Conservation (phyloP, 2,888 invertebrate genomes). For the Yponomeuta evonymella region DNA sequence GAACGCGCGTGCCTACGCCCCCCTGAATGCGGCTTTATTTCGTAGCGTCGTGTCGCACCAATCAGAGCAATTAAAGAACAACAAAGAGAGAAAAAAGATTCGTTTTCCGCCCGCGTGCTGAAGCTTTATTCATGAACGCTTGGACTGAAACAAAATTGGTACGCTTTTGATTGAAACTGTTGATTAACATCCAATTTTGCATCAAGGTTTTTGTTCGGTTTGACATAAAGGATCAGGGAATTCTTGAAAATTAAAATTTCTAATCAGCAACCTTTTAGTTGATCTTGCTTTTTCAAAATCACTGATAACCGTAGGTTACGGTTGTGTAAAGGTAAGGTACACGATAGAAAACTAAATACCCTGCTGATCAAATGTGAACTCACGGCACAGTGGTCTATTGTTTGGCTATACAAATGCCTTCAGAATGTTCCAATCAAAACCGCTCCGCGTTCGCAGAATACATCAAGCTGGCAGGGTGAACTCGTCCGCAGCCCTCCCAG, state of each 20-base stretch:
- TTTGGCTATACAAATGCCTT: too few relatives aligned
- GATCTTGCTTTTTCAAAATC: too few relatives aligned
- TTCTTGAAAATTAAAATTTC: too few relatives aligned
- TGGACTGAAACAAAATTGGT: background rate
- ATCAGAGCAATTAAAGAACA: conserved; percentile 64
- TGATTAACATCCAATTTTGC: background rate
- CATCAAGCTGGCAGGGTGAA: background rate
- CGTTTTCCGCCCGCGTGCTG: conserved; percentile 31
- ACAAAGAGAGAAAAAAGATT: conserved; percentile 46
- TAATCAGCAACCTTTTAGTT: too few relatives aligned
- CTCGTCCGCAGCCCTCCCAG: background rate
- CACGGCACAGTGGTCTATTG: background rate
- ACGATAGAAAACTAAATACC: too few relatives aligned
- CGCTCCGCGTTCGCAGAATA: background rate
- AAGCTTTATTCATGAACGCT: background rate
- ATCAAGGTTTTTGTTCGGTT: too few relatives aligned
- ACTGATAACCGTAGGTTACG: too few relatives aligned
- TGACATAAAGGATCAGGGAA: too few relatives aligned
- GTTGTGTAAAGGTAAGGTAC: too few relatives aligned
- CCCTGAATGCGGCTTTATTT: conserved; percentile 54
- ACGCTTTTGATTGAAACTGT: background rate
- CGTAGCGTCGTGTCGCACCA: conserved; percentile 48
- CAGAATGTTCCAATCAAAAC: background rate
- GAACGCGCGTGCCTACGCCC: conserved; percentile 45
- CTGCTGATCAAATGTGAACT: background rate